Evolutionary conservation across 2,888 invertebrate species (phyloP).

Genomic region (Brenthis hecate): DNA sequence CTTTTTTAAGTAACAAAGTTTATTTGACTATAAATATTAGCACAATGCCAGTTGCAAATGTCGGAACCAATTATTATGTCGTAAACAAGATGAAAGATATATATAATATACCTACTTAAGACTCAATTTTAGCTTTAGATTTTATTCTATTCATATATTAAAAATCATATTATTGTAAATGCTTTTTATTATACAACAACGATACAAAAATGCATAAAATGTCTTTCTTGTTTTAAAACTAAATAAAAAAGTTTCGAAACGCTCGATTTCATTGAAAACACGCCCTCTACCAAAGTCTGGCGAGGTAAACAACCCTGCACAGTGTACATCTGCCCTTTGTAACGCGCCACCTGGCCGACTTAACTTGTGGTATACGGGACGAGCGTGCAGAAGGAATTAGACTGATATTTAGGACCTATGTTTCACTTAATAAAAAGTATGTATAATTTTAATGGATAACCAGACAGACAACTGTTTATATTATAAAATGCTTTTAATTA

Average conservation of each 20-base stretch:
- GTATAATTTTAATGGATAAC: too few species aligned
- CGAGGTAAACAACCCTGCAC: constrained; percentile 44
- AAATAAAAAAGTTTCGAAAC: constrained; percentile 1
- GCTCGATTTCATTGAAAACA: constrained; percentile 25
- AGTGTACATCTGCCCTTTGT: constrained; percentile 41
- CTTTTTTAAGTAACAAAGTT: too few species aligned
- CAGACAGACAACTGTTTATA: too few species aligned
- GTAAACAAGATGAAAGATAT: too few species aligned
- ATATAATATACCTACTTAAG: too few species aligned
- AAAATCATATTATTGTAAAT: not conserved
- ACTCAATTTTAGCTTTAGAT: too few species aligned
- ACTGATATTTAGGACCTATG: not conserved
- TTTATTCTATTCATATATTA: too few species aligned
- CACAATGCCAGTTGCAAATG: too few species aligned
- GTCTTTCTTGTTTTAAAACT: not conserved
- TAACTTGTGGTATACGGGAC: constrained; percentile 15
- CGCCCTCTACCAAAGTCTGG: constrained; percentile 28
- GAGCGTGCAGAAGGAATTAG: not conserved
- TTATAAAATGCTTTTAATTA: too few species aligned
- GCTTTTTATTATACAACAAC: not conserved
- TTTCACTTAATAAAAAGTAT: too few species aligned
- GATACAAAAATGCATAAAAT: not conserved
- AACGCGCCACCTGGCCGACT: constrained; percentile 40
- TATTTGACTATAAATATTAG: too few species aligned
- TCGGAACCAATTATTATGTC: too few species aligned